Conservation (phyloP, 2,888 invertebrate species). For the Lasioglossum pauxillum region DNA sequence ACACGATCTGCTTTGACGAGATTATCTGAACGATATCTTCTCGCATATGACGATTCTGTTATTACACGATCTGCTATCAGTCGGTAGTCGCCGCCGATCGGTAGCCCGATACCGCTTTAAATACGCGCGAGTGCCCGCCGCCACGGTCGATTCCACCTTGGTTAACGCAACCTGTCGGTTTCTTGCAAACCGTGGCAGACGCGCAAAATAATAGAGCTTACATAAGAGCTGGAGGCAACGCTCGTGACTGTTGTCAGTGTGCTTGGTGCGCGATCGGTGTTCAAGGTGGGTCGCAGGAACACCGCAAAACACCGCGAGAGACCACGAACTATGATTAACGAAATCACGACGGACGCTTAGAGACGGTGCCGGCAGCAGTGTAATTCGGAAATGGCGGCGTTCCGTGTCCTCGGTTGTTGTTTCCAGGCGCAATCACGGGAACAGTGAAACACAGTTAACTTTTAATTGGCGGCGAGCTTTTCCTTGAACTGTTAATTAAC, state of each 20-base stretch:
- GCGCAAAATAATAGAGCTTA: conserved; percentile 79
- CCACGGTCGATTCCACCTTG: conserved; percentile 13
- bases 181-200: conserved; percentile 74
- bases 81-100: neutral
- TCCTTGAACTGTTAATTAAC: conserved; percentile 11
- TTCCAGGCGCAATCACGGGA: neutral
- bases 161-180: conserved; percentile 54
- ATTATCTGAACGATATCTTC: neutral
- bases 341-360: conserved; percentile 9
- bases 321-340: conserved; percentile 37
- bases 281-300: conserved; percentile 56
- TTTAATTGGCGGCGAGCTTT: neutral
- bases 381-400: conserved; percentile 15
- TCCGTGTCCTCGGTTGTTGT: neutral
- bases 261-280: conserved; percentile 55
- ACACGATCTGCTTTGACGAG: neutral
- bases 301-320: conserved; percentile 51
- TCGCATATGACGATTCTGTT: neutral
- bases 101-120: neutral
- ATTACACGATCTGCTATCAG: neutral
- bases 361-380: neutral
- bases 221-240: conserved; percentile 69
- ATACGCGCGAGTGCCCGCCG: neutral
- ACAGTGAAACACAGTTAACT: neutral
- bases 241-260: conserved; percentile 56